These are phyloP conservation scores for Tapera naevia DNA, from an alignment of 2,797 vertebrate genomes.

Conservation along the genomic window DNA sequence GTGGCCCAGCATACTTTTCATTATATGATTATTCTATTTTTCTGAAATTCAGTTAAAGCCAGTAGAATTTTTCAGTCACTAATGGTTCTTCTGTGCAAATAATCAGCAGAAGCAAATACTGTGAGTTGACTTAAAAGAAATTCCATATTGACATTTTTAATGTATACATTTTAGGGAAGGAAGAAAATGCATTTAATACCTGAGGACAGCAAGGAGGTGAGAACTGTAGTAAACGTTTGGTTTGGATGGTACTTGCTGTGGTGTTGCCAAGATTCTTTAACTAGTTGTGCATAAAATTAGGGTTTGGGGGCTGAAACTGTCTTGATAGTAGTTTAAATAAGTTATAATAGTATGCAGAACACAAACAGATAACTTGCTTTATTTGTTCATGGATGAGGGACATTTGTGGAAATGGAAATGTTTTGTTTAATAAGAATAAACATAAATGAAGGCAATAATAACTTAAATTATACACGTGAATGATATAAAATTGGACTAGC, in stretches of 20 bases:
- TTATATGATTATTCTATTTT: neutral
- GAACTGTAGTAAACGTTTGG: neutral
- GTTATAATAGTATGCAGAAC: neutral
- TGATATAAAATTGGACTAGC: neutral
- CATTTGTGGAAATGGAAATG: neutral
- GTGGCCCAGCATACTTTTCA: neutral
- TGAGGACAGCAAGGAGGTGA: neutral
- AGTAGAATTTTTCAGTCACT: neutral
- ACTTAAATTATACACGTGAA: neutral
- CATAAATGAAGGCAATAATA: neutral
- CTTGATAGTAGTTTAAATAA: neutral
- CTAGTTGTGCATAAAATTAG: neutral
- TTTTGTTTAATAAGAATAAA: neutral
- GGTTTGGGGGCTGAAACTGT: neutral
- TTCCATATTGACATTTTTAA: neutral
- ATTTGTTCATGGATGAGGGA: neutral
- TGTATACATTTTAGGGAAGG: neutral
- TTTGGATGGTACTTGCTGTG: neutral
- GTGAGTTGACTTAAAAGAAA: neutral
- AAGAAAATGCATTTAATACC: neutral
- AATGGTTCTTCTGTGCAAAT: neutral
- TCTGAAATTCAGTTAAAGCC: neutral
- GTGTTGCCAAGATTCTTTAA: neutral
- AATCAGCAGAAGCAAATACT: neutral
- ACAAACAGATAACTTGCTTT: neutral